phyloP scores from a whole-genome alignment of 2,888 invertebrate genomes.

The Drosophila ezoana region DNA sequence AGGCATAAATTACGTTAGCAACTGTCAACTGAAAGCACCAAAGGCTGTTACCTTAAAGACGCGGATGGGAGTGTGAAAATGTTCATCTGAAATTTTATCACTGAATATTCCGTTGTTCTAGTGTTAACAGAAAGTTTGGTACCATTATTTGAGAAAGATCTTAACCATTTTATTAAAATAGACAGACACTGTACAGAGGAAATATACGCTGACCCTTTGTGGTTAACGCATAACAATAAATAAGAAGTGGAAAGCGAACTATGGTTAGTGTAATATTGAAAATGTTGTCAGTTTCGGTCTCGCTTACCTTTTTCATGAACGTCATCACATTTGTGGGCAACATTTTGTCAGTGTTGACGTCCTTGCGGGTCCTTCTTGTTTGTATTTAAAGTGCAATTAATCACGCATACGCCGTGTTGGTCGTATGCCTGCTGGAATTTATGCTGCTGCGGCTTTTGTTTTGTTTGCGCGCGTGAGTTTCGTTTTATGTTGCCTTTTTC shows the following conservation, averaged over 20 bases:
- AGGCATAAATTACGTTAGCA: constrained; percentile 39
- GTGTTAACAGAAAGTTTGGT: too few species aligned
- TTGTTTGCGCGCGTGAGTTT: constrained; percentile 23
- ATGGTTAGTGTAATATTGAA: constrained; percentile 6
- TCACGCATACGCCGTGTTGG: constrained; percentile 67
- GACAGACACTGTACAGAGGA: too few species aligned
- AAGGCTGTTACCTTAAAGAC: too few species aligned
- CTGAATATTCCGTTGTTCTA: too few species aligned
- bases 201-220: too few species aligned
- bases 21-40: constrained; percentile 34
- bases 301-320: constrained; percentile 95
- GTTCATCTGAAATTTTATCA: too few species aligned
- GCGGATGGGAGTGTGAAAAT: too few species aligned
- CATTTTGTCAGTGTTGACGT: constrained; percentile 86
- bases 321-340: constrained; percentile 96
- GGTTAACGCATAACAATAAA: too few species aligned
- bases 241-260: neutral
- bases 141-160: too few species aligned
- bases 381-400: constrained; percentile 73
- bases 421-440: constrained; percentile 28
- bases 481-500: constrained; percentile 17
- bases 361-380: constrained; percentile 18
- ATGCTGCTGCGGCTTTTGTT: constrained; percentile 41
- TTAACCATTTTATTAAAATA: too few species aligned
- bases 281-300: constrained; percentile 2